A percentile compares a stretch with the other conserved stretches of the same genome.
These are phyloP conservation scores for Florisuga fusca DNA, from an alignment of 2,797 vertebrate species.

Conservation along the genomic window DNA sequence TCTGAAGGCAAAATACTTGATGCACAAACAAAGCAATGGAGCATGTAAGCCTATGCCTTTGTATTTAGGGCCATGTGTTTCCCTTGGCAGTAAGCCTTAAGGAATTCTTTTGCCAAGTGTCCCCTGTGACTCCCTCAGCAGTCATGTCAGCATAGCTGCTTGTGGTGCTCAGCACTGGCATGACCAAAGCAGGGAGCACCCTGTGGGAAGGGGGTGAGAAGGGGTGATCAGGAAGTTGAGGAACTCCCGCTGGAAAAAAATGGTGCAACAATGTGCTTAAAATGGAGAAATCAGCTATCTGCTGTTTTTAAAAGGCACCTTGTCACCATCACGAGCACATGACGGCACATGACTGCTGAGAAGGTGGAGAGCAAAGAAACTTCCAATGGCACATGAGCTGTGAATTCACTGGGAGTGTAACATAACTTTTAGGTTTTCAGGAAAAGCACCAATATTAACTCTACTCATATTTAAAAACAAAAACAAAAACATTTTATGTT, in stretches of 20 bases:
- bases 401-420: neutral
- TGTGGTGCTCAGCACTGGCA: accelerated
- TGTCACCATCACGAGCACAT: neutral
- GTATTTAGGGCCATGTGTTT: neutral
- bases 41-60: neutral
- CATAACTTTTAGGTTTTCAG: neutral
- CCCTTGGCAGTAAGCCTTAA: neutral
- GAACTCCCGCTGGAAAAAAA: neutral
- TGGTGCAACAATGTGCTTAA: neutral
- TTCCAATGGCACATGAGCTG: neutral
- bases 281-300: neutral
- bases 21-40: neutral
- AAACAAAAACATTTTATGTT: neutral
- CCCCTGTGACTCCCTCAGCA: neutral
- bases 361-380: neutral
- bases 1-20: neutral
- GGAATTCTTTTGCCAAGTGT: neutral
- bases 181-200: neutral
- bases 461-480: neutral
- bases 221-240: neutral
- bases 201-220: neutral
- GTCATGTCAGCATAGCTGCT: neutral
- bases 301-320: neutral
- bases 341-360: neutral
- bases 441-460: neutral